Percentiles rank a stretch among this genome's conserved stretches.
Conservation (phyloP, 2,797 vertebrate species). For the Lithobates pipiens region DNA sequence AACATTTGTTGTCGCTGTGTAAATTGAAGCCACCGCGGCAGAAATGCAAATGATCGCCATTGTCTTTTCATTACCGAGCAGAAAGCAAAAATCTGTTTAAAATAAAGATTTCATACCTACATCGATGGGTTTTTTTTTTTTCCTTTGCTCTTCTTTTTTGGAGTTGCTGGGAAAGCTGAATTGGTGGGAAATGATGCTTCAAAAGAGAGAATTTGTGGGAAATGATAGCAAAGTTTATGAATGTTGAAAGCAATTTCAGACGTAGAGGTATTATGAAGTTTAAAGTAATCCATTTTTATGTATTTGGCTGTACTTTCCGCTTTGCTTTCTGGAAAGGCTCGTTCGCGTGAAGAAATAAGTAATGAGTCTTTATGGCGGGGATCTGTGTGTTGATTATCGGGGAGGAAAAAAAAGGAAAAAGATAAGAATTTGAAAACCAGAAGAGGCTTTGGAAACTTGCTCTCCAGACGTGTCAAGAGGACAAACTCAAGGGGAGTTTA, state of each 20-base stretch:
- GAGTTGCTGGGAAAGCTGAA: conserved; percentile 56
- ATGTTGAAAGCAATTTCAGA: conserved; percentile 62
- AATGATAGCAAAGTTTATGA: conserved; percentile 62
- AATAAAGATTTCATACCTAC: conserved; percentile 31
- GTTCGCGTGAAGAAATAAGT: conserved; percentile 46
- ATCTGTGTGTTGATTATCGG: conserved; percentile 25
- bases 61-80: conserved; percentile 49
- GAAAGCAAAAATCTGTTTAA: conserved; percentile 51
- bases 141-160: neutral
- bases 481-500: neutral
- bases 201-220: conserved; percentile 59
- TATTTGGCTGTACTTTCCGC: conserved; percentile 60
- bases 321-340: conserved; percentile 44
- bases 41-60: conserved; percentile 51
- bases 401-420: neutral
- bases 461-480: conserved; percentile 24
- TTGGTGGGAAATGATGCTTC: conserved; percentile 59
- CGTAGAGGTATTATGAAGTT: conserved; percentile 60
- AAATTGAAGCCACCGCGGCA: conserved; percentile 4
- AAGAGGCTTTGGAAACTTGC: neutral
- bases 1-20: neutral
- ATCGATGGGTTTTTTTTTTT: neutral
- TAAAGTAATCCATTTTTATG: conserved; percentile 61
- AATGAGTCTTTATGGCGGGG: conserved; percentile 48
- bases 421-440: neutral